Evolutionary conservation across 2,797 vertebrate species (phyloP), one percentile per base, ranked within the genome.

Genomic region (Bucorvus abyssinicus): DNA sequence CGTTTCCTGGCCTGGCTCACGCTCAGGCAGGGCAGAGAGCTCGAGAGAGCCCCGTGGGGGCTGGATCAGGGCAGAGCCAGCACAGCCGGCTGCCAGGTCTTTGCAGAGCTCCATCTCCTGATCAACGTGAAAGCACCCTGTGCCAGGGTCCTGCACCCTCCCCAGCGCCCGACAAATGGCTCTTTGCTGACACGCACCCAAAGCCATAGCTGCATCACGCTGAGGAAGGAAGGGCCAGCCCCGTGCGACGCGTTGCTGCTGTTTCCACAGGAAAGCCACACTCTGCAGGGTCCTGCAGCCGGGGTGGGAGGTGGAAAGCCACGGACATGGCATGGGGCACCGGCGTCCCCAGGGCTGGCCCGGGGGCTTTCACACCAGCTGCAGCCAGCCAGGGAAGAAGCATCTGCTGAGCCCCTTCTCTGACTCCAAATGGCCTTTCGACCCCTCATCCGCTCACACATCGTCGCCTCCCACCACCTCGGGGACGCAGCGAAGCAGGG

Each of bases 311-410:
- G 29, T 70, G 12, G 5, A 70, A 61, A 64, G 69, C 45, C 56
- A 75, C 1, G 1, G 53, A 36, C 19, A 27, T 2, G 1, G 50
- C 9, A 1, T n/a, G 61, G 47, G 18, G 42, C 50, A 30, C 32
- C 56, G 3, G 0, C 8, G 5, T 17, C 52, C 34, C 70, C 6
- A 7, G 26, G n/a, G 57, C n/a, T 26, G 29, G 12, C 27, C 18
- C 27, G 63, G 9, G 6, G 19, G 29, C 44, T 64, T 57, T 32
- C 45, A 32, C 50, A 52, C 27, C 78, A 87, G 15, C 40, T 77
- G 59, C 34, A 42, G 44, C 22, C 70, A 70, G 38, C 18, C 29
- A 47, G 45, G 40, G 40, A 47, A 64, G 19, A 8, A 71, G 7
- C 34, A 65, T 59, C 45, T 27, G 52, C 40, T 36, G 40, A 32